These are phyloP conservation scores for Cremastinae sp. DNA, from an alignment of 2,888 invertebrate species.

Conservation along the genomic window DNA sequence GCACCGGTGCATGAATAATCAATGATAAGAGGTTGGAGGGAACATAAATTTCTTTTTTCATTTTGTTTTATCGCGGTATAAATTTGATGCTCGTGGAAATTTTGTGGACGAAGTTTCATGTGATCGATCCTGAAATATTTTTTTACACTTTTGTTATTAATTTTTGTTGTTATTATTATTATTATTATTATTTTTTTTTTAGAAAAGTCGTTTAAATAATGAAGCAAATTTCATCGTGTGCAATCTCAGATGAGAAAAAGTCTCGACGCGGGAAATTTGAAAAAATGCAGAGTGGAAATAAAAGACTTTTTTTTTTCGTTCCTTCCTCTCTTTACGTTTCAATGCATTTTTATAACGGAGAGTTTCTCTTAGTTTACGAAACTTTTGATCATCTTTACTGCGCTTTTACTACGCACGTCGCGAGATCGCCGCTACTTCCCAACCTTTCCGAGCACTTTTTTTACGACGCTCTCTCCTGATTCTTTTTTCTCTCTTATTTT, in stretches of 20 bases:
- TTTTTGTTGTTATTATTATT: too few relatives aligned
- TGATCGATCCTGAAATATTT: too few relatives aligned
- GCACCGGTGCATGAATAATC: too few relatives aligned
- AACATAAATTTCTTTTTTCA: background rate
- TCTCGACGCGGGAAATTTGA: background rate
- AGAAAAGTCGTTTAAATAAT: conserved; percentile 4
- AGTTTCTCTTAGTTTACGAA: conserved; percentile 11
- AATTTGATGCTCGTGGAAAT: too few relatives aligned
- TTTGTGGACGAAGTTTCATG: too few relatives aligned
- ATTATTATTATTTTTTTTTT: too few relatives aligned
- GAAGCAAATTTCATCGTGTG: conserved; percentile 1
- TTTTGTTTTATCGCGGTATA: background rate
- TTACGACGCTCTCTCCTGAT: conserved; percentile 17
- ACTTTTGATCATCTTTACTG: conserved; percentile 13
- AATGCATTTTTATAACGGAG: background rate
- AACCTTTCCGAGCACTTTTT: conserved; percentile 8
- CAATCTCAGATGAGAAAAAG: too few relatives aligned
- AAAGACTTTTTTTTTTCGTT: background rate
- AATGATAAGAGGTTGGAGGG: too few relatives aligned
- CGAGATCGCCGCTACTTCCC: conserved; percentile 15
- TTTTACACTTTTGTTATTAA: too few relatives aligned
- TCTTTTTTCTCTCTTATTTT: conserved; percentile 14
- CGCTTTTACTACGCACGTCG: conserved; percentile 1
- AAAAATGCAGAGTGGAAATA: background rate
- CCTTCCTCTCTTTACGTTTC: background rate